Conservation (phyloP, 1,140 invertebrate genomes). For the Musca domestica region DNA sequence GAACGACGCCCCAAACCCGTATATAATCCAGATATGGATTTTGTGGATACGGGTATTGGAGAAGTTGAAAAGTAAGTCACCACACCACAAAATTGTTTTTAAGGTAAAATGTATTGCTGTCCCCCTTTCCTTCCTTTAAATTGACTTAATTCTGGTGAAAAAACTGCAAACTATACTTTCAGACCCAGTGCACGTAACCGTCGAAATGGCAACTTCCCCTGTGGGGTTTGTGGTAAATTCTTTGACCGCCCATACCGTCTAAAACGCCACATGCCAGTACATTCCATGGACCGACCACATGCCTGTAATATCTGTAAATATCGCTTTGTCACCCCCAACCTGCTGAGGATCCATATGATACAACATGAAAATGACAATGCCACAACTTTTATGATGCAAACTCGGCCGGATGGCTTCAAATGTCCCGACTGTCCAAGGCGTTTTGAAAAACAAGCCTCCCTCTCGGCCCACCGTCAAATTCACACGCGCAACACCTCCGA, state of each 20-base stretch:
- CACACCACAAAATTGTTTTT: no score
- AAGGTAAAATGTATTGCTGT: no score
- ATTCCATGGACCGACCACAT: slow-evolving; percentile 60
- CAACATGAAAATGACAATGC: slow-evolving; percentile 1
- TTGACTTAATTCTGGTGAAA: no score
- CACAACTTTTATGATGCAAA: not conserved
- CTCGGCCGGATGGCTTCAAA: slow-evolving; percentile 23
- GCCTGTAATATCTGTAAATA: slow-evolving; percentile 60
- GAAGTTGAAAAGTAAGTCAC: slow-evolving; percentile 6
- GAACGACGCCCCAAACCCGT: not conserved
- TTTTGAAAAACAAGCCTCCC: slow-evolving; percentile 39
- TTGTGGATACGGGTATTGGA: slow-evolving; percentile 4
- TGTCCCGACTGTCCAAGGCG: slow-evolving; percentile 33
- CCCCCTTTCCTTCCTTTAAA: no score
- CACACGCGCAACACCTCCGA: not conserved
- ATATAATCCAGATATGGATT: not conserved
- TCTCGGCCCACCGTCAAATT: slow-evolving; percentile 31
- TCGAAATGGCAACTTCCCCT: slow-evolving; percentile 19
- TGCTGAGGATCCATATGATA: slow-evolving; percentile 24
- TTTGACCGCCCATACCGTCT: slow-evolving; percentile 35
- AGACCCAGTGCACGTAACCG: slow-evolving; percentile 18
- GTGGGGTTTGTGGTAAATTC: slow-evolving; percentile 30
- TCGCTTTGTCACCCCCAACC: slow-evolving; percentile 58
- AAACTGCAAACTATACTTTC: no score
- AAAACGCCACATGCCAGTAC: slow-evolving; percentile 57